Evolutionary conservation across 2,888 invertebrate species (phyloP), one percentile per base, ranked within the genome.

Genomic region (Lasioglossum calceatum): DNA sequence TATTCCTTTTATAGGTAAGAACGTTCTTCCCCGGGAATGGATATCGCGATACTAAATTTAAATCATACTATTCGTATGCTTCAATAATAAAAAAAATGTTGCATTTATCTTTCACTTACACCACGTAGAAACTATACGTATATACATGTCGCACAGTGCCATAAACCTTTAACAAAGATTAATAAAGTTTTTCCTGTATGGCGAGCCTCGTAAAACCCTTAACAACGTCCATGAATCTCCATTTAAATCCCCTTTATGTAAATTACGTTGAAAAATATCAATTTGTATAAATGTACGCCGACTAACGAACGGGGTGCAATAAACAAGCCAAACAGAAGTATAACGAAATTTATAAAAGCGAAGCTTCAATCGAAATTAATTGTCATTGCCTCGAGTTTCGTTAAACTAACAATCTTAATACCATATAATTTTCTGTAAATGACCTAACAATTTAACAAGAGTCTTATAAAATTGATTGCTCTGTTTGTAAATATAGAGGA

Each of bases 101-200:
- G n/a, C 70, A 70, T 39, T 39, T n/a, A 39, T 70, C 39, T 70
- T 70, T 39, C 39, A 39, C 39, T 70, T 39, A 39, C 4, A n/a
- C n/a, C 12, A 7, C 4, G 67, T 32, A 39, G 36, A n/a, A 70
- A 39, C 23, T 7, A 19, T 2, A 8, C 4, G 23, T 54, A 10
- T 23, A 54, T 54, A 19, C 1, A 32, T 27, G 27, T 27, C 27
- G 39, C 70, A 1, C 23, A 39, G 19, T 32, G 70, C 39, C 23
- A 12, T 70, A 39, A 70, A 70, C 23, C 39, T 70, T 70, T 70
- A 70, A 70, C 39, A 70, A 36, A 70, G 70, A 70, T 70, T 39
- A 70, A 70, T 70, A 23, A 70, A 70, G 70, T 39, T 39, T 70
- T n/a, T 70, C 70, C 70, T 70, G 39, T 23, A 70, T 39, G 70